These are phyloP conservation scores for Clanis bilineata DNA, from an alignment of 2,888 invertebrate species.

Conservation along the genomic window DNA sequence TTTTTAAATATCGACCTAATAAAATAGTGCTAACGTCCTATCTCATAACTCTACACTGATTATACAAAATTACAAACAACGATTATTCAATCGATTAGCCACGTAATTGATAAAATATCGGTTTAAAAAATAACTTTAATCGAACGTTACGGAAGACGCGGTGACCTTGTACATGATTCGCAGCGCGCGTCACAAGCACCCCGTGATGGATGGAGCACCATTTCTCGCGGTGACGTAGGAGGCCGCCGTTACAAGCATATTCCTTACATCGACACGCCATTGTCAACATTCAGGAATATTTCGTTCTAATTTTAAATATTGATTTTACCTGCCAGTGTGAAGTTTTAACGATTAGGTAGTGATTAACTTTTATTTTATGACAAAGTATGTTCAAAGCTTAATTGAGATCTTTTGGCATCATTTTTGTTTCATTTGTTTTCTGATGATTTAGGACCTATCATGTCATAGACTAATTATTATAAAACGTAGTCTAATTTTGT, in stretches of 20 bases:
- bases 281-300: not conserved
- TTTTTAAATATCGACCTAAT: too few relatives aligned
- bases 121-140: not conserved
- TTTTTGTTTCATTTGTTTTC: too few relatives aligned
- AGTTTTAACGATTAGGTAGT: not conserved
- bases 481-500: too few relatives aligned
- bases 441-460: too few relatives aligned
- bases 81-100: not conserved
- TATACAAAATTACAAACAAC: not conserved
- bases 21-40: too few relatives aligned
- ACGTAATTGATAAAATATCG: not conserved
- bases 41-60: too few relatives aligned
- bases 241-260: conserved; percentile 6
- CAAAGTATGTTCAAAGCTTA: too few relatives aligned
- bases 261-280: conserved; percentile 5
- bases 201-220: conserved; percentile 28
- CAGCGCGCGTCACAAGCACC: conserved; percentile 14
- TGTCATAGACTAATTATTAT: too few relatives aligned
- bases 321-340: not conserved
- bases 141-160: not conserved
- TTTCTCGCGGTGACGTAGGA: conserved; percentile 29
- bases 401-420: too few relatives aligned
- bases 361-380: too few relatives aligned
- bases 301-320: not conserved
- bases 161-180: conserved; percentile 26